Base-by-base conservation (phyloP, 1,140 invertebrate genomes). In the Chelonus insularis region DNA sequence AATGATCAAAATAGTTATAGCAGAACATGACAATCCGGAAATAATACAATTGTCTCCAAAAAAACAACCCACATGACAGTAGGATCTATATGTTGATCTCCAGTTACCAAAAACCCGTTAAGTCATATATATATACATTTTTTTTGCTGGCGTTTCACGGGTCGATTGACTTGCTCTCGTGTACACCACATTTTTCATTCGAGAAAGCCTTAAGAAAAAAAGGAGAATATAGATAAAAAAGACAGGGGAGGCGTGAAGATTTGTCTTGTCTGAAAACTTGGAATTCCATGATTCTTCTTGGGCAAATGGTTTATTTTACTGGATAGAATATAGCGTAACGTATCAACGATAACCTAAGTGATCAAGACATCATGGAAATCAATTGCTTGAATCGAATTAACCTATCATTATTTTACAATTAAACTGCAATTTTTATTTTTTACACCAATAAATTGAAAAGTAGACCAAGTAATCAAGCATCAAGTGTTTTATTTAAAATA, bases 1-100 rank as follows among this genome's bases (percentile, higher is more conserved):
- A n/a, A n/a, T n/a, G n/a, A n/a, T n/a, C n/a, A n/a, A n/a, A n/a
- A n/a, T n/a, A n/a, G n/a, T n/a, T 29, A 39, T 11, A 39, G 9
- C 9, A n/a, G 11, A 39, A n/a, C 9, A 8, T 37, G 45, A 48
- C 47, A 67, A 72, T 75, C 58, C 66, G 67, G 68, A 70, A 70
- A 48, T 47, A 54, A 55, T 57, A 57, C 56, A 29, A 29, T 29
- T 29, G 25, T 29, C 25, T 4, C 3, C 7, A 4, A 29, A 29
- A 29, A 29, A 29, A 29, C 25, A 57, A 71, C 66, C 3, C 68
- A 59, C 21, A 9, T 16, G 16, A 29, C 7, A 7, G 25, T 4
- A 29, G 25, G 3, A 7, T 7, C 25, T 7, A 29, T 29, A 29
- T 29, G 7, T 29, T 4, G 25, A 7, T 29, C 25, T 7, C 25